These are phyloP conservation scores for Lasaia peninsularis DNA, from an alignment of 1,140 invertebrate species.

Conservation along the genomic window DNA sequence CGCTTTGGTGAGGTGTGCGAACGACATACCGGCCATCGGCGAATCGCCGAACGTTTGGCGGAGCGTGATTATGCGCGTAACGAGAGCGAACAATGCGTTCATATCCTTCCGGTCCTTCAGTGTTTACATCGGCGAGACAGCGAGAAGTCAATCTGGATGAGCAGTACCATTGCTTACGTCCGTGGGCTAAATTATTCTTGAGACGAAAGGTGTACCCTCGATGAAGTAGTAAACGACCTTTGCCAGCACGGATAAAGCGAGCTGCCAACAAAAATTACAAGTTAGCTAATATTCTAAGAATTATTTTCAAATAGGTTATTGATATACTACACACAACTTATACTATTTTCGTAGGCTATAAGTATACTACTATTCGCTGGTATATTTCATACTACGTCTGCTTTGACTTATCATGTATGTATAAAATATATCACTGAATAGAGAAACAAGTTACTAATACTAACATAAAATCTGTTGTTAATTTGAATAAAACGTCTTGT, in stretches of 20 bases:
- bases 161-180: constrained; percentile 70
- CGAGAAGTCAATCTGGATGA: constrained; percentile 67
- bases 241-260: constrained; percentile 69
- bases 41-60: constrained; percentile 67
- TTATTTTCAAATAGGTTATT: not conserved
- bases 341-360: not conserved
- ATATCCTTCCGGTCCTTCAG: constrained; percentile 66
- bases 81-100: constrained; percentile 68
- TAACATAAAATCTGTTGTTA: no score
- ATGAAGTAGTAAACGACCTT: constrained; percentile 62
- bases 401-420: not conserved
- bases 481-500: not conserved
- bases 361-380: not conserved
- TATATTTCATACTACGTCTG: not conserved
- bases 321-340: not conserved
- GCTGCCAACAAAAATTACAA: constrained; percentile 42
- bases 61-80: constrained; percentile 67
- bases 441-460: not conserved
- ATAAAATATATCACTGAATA: not conserved
- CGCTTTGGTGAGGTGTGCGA: constrained; percentile 67
- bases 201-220: constrained; percentile 68
- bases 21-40: constrained; percentile 70
- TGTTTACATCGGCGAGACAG: constrained; percentile 67
- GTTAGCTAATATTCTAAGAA: not conserved
- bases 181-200: constrained; percentile 69